Conservation (phyloP, 2,888 invertebrate genomes). For the Perizoma affinitatum region DNA sequence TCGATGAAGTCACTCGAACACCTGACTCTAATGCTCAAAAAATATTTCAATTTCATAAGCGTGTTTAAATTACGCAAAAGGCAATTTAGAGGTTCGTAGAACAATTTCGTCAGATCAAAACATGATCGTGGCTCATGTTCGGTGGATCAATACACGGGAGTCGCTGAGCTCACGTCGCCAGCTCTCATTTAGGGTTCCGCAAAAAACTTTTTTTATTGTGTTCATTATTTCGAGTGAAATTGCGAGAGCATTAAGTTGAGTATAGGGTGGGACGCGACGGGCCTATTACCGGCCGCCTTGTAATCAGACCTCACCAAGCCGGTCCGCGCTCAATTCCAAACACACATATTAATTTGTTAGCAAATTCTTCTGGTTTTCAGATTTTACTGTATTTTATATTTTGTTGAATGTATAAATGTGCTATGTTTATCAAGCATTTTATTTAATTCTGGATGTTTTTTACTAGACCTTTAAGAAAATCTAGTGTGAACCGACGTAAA, state of each 20-base stretch:
- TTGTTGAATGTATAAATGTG: neutral
- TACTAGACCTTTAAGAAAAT: too few relatives aligned
- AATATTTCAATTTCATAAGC: conserved; percentile 32
- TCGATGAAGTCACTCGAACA: conserved; percentile 12
- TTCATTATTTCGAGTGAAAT: conserved; percentile 82
- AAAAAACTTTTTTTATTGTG: conserved; percentile 78
- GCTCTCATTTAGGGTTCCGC: conserved; percentile 64
- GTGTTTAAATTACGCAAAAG: conserved; percentile 44
- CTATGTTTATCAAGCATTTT: too few relatives aligned
- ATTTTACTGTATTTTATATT: conserved; percentile 39
- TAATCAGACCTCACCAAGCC: conserved; percentile 73
- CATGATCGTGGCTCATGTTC: conserved; percentile 51
- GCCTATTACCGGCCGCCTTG: conserved; percentile 75
- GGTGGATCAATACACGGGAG: conserved; percentile 56
- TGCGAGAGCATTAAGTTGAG: conserved; percentile 84
- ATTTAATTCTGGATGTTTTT: too few relatives aligned
- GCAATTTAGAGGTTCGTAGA: conserved; percentile 63
- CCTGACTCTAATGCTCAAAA: conserved; percentile 21
- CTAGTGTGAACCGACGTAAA: too few relatives aligned
- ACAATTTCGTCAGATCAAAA: conserved; percentile 62
- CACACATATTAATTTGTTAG: conserved; percentile 76
- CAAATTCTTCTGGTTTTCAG: conserved; percentile 56
- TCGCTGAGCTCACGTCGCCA: conserved; percentile 62
- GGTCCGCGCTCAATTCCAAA: conserved; percentile 55
- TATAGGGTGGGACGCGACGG: conserved; percentile 79